These are phyloP conservation scores for Leptobrachium ailaonicum DNA, from an alignment of 2,113 vertebrate genomes.

Conservation along the genomic window DNA sequence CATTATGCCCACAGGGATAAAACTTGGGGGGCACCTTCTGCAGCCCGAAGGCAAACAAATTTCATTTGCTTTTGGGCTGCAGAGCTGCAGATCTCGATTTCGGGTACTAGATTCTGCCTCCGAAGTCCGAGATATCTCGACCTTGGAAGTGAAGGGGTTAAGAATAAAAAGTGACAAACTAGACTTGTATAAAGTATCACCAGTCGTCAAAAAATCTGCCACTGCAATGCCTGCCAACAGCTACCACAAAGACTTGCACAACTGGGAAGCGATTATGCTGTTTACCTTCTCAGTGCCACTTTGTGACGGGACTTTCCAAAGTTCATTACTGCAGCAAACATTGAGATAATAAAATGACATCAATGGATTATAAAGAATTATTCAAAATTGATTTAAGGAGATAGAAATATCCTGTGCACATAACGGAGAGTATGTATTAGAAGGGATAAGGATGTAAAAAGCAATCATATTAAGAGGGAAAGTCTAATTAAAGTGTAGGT, in stretches of 20 bases:
- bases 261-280: neutral
- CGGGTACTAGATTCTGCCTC: no score
- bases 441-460: neutral
- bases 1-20: no score
- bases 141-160: no score
- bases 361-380: neutral
- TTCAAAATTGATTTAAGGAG: neutral
- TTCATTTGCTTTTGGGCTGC: no score
- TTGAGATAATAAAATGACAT: conserved; percentile 19
- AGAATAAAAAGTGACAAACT: no score
- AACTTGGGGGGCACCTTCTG: no score
- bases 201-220: no score
- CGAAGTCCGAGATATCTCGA: no score
- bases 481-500: neutral
- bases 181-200: no score
- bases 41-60: no score
- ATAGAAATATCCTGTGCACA: neutral
- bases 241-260: neutral
- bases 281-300: conserved; percentile 31
- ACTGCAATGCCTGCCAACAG: no score
- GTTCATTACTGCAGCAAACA: conserved; percentile 32
- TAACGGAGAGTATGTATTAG: neutral
- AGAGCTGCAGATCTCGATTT: no score
- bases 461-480: neutral
- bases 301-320: conserved; percentile 9